Evolutionary conservation across 2,113 vertebrate genomes (phyloP).

Genomic region (Phrynocephalus versicolor): DNA sequence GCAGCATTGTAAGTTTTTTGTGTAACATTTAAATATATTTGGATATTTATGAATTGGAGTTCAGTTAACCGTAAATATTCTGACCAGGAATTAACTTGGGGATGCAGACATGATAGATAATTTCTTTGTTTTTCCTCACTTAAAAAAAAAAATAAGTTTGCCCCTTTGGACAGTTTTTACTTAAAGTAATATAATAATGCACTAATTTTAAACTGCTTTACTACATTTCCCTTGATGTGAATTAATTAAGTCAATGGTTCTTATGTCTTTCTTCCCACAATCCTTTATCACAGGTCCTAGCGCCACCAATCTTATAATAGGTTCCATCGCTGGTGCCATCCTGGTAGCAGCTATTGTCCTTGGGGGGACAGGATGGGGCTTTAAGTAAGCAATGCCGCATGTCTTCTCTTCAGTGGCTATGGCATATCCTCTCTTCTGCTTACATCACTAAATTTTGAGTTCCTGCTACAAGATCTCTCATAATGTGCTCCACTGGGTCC

Average conservation of each 20-base stretch:
- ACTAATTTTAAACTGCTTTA: slow-evolving; percentile 54
- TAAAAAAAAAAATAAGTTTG: slow-evolving; percentile 31
- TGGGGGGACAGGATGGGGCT: slow-evolving; percentile 99
- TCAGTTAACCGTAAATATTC: neutral
- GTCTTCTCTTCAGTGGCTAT: slow-evolving; percentile 90
- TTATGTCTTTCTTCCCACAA: slow-evolving; percentile 90
- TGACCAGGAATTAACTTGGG: slow-evolving; percentile 33
- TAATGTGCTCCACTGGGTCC: slow-evolving; percentile 18
- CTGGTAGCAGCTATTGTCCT: slow-evolving; percentile 99
- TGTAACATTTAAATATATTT: slow-evolving; percentile 19
- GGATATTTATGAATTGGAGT: slow-evolving; percentile 18
- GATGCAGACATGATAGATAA: neutral
- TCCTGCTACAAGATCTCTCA: slow-evolving; percentile 87
- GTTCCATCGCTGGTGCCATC: slow-evolving; percentile 99
- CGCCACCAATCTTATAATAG: slow-evolving; percentile 99
- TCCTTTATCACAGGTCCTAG: slow-evolving; percentile 99
- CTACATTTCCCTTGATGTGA: slow-evolving; percentile 68
- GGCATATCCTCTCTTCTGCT: slow-evolving; percentile 90
- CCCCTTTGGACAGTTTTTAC: slow-evolving; percentile 36
- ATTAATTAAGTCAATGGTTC: slow-evolving; percentile 77
- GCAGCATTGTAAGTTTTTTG: slow-evolving; percentile 20
- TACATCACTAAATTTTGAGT: slow-evolving; percentile 91
- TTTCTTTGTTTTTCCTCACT: slow-evolving; percentile 3
- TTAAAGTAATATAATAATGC: slow-evolving; percentile 42
- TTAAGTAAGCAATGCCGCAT: slow-evolving; percentile 99